Percentiles rank a stretch among this genome's conserved stretches.
Conservation (phyloP, 2,797 vertebrate genomes). For the Spinibarbus caldwelli region DNA sequence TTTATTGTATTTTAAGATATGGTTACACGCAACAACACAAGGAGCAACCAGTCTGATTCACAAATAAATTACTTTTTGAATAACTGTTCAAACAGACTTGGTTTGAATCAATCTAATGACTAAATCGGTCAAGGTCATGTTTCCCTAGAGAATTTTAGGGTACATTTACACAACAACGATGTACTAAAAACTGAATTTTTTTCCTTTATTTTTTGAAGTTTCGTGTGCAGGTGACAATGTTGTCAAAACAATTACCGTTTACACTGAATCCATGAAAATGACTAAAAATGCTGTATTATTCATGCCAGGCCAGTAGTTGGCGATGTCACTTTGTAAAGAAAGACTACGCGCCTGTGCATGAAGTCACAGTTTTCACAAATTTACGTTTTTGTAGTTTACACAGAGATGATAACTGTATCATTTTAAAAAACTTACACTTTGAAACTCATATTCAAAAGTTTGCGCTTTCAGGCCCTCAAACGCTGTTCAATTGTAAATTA, state of each 20-base stretch:
- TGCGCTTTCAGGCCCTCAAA: too few species aligned
- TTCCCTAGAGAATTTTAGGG: not conserved
- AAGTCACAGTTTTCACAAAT: too few species aligned
- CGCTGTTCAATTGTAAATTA: too few species aligned
- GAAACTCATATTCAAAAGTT: too few species aligned
- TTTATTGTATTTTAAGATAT: not conserved
- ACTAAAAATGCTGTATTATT: not conserved
- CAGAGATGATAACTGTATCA: too few species aligned
- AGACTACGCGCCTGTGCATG: too few species aligned
- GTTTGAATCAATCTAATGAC: not conserved
- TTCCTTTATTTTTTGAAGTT: not conserved
- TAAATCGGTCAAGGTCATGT: not conserved
- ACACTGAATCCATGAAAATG: accelerated
- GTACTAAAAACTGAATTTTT: too few species aligned
- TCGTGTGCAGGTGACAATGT: too few species aligned
- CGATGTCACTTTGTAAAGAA: too few species aligned
- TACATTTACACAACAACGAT: not conserved
- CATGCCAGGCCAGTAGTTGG: too few species aligned
- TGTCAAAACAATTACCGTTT: too few species aligned
- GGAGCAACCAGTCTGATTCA: not conserved
- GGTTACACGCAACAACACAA: not conserved
- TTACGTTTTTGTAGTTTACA: too few species aligned
- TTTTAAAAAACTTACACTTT: not conserved
- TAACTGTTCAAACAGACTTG: not conserved
- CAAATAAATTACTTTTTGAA: not conserved